Evolutionary conservation across 2,113 vertebrate species (phyloP).

Genomic region (Candoia aspera): DNA sequence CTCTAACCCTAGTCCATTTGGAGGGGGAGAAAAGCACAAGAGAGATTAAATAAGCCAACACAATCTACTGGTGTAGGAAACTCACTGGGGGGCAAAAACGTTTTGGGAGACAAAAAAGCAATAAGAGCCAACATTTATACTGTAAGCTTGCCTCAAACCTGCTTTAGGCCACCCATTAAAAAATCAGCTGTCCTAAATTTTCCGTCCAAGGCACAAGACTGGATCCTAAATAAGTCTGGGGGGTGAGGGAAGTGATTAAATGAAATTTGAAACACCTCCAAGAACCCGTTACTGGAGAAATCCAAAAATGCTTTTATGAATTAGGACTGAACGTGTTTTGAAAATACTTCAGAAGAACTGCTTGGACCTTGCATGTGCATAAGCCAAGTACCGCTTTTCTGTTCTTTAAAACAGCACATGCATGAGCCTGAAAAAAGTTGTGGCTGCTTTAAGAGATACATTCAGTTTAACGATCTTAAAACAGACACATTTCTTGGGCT

Average conservation of each 20-base stretch:
- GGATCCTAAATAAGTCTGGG: neutral
- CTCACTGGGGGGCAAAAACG: neutral
- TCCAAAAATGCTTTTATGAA: neutral
- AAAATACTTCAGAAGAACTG: neutral
- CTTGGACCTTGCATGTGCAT: neutral
- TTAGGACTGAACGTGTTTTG: neutral
- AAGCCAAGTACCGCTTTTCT: neutral
- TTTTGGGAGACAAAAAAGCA: neutral
- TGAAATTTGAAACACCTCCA: neutral
- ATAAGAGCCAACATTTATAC: neutral
- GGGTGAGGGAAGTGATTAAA: neutral
- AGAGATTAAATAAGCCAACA: neutral
- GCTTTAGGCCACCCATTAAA: neutral
- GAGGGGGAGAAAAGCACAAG: neutral
- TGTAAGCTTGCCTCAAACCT: neutral
- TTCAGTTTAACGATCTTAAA: neutral
- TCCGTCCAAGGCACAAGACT: neutral
- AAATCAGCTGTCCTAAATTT: neutral
- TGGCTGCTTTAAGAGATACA: neutral
- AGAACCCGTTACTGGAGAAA: neutral
- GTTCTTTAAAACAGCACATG: neutral
- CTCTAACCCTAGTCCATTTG: neutral
- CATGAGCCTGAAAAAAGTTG: neutral
- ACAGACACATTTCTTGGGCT: neutral
- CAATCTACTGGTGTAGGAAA: neutral